Evolutionary conservation across 2,113 vertebrate genomes (phyloP), one percentile per base, ranked within the genome.

Genomic region (Macroglossus sobrinus): DNA sequence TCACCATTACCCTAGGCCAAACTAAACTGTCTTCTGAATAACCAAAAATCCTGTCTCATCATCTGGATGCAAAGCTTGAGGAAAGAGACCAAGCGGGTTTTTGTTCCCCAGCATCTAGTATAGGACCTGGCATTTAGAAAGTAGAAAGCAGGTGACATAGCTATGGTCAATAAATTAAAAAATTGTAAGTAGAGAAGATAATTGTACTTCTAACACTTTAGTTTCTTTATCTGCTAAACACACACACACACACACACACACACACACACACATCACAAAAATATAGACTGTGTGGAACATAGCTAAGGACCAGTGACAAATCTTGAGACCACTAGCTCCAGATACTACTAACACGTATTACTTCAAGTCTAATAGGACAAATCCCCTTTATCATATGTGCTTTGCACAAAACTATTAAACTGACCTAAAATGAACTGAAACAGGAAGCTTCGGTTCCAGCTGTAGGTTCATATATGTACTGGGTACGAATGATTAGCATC

Each of bases 381-480:
- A 13, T 11, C 10, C 22, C 4, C 0, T 89, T 26, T 4, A 10
- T 55, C 72, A 57, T 18, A 28, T 2, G 30, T 28, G 14, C 5
- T 86, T 69, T 81, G 21, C 7, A 10, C 4, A 10, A 72, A 87
- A 85, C 3, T 66, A 35, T 45, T 45, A 53, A 90, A 24, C 0
- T 38, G 0, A 53, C 45, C 33, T 50, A 24, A 72, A 47, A 18
- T 71, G 59, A 84, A 43, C 2, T 13, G 33, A 71, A 26, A 38
- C 2, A 7, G 26, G 24, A 57, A 57, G 7, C 8, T 84, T 14
- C 19, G 30, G 18, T 8, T 71, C n/a, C 53, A 68, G 69, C 12
- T 15, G 12, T 4, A 14, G 0, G 22, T 82, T 19, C 4, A 0
- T 9, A 7, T 7, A 0, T 22, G 14, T 4, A 3, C 14, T 15